Conservation (phyloP, 92 coral and sea anemone species). For the Zoanthus gigantus region DNA sequence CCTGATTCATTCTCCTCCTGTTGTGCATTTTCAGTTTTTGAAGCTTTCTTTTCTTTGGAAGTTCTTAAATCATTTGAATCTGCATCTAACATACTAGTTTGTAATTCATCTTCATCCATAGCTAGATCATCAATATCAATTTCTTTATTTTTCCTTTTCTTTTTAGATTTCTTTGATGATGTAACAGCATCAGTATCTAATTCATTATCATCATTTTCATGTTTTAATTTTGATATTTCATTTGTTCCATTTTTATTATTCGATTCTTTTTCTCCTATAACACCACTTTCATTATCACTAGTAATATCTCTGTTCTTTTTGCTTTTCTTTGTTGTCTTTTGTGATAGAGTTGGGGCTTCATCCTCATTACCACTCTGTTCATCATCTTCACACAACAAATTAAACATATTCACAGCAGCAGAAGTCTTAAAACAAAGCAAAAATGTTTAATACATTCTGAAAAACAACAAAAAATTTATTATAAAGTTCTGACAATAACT, state of each 20-base stretch:
- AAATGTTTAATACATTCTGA: neutral
- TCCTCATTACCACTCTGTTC: neutral
- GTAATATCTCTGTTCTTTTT: conserved; percentile 34
- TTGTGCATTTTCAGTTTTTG: conserved; percentile 34
- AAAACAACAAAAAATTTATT: neutral
- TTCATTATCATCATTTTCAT: conserved; percentile 42
- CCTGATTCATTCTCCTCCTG: conserved; percentile 64
- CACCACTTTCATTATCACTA: conserved; percentile 44
- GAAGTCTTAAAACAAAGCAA: neutral
- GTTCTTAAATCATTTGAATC: conserved; percentile 42
- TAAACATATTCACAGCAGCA: conserved; percentile 36
- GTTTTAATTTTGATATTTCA: conserved; percentile 35
- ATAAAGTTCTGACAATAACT: too few species aligned
- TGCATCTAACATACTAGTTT: conserved; percentile 47
- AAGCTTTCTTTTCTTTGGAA: conserved; percentile 48
- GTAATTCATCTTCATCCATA: conserved; percentile 59
- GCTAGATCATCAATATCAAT: conserved; percentile 76
- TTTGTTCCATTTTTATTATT: conserved; percentile 21
- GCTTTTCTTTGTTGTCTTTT: neutral
- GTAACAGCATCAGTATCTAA: conserved; percentile 11
- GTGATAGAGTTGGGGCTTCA: neutral
- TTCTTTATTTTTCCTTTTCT: conserved; percentile 81
- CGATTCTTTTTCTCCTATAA: conserved; percentile 25
- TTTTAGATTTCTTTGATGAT: conserved; percentile 75
- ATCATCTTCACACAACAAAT: conserved; percentile 29